Conservation (phyloP, 2,113 vertebrate genomes). For the Gobius niger region DNA sequence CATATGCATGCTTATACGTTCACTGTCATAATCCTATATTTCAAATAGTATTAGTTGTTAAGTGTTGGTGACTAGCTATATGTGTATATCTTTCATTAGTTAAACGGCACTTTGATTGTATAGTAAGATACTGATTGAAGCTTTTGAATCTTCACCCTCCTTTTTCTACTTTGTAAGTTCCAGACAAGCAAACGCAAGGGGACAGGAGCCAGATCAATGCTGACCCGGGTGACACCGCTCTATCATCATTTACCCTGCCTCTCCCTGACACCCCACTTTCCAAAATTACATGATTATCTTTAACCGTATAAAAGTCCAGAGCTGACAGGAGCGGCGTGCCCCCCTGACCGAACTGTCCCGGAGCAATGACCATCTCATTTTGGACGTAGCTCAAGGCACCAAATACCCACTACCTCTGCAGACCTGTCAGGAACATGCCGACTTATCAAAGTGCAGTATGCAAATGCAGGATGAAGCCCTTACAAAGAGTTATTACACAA, state of each 20-base stretch:
- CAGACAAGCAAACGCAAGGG: constrained; percentile 13
- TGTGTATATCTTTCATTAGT: neutral
- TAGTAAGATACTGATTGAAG: neutral
- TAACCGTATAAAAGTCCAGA: constrained; percentile 26
- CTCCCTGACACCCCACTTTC: constrained; percentile 24
- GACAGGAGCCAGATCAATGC: constrained; percentile 38
- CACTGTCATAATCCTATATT: no score
- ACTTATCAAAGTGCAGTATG: constrained; percentile 29
- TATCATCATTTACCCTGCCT: constrained; percentile 35
- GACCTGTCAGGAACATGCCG: constrained; percentile 53
- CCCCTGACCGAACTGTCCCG: constrained; percentile 10
- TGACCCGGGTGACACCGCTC: constrained; percentile 45
- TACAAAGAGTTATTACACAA: constrained; percentile 37
- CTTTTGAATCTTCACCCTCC: neutral
- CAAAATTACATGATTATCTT: constrained; percentile 40
- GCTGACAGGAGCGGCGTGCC: constrained; percentile 17
- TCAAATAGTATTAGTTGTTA: no score
- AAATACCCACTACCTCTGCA: constrained; percentile 40
- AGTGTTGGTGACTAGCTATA: neutral
- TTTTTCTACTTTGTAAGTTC: constrained; percentile 2
- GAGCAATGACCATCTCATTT: constrained; percentile 8
- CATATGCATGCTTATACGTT: no score
- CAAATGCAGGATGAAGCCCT: constrained; percentile 47
- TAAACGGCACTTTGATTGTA: neutral
- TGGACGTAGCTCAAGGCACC: constrained; percentile 24